Evolutionary conservation across 1,140 invertebrate genomes (phyloP), one percentile per base, ranked within the genome.

Genomic region (Listronotus oregonensis): DNA sequence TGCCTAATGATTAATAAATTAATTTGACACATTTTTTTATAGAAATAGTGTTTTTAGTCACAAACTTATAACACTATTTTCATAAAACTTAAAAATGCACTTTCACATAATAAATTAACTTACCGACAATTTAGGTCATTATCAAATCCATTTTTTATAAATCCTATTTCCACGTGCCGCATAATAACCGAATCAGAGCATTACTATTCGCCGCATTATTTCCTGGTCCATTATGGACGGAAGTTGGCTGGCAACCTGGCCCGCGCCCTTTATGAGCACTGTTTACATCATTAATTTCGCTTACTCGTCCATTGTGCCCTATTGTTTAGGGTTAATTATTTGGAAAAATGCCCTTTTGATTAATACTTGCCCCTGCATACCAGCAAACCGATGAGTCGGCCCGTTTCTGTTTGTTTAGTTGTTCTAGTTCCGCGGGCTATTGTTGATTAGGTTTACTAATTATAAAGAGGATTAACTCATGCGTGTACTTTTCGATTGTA

Each of bases 301-400:
- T 65, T 56, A 58, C 46, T 44, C 54, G 40, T 58, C 63, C 47
- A 56, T 58, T 56, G 43, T 56, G 21, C 27, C 52, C 43, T 9
- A 64, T 65, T 57, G 63, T 57, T 57, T 39, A 57, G 52, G 54
- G 54, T 58, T 65, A 65, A 65, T 65, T 65, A 65, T 65, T 58
- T 44, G 55, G 63, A 65, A 65, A 65, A 65, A 65, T 65, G 63
- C 54, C 63, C 55, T 65, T 65, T 57, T 54, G 51, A 55, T 64
- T 55, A 64, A 55, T 55, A 54, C 51, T 31, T 40, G 59, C 40
- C 39, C n/a, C 40, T 51, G 47, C 14, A 59, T 59, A 34, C 40
- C 31, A n/a, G 12, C 47, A 9, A 50, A 32, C 47, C 18, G 18
- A 21, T 52, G 50, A 32, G 8, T 27, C 31, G 3, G 27, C 50